Percentiles rank a stretch among this genome's conserved stretches.
Conservation (phyloP, 2,888 invertebrate genomes). For the Euplagia quadripunctaria region DNA sequence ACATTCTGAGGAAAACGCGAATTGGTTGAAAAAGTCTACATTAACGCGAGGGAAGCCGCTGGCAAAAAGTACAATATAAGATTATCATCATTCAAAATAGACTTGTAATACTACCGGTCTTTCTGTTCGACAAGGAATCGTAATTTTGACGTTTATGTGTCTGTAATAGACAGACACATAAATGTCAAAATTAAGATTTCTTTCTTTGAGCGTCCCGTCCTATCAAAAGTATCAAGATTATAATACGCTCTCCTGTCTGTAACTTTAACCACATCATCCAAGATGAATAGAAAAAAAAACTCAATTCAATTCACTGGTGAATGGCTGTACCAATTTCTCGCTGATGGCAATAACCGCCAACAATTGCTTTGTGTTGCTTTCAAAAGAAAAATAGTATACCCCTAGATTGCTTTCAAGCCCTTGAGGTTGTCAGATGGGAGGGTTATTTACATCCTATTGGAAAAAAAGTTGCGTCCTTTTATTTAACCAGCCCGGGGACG, state of each 20-base stretch:
- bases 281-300: constrained; percentile 7
- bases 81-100: too few relatives aligned
- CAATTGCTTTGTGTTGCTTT: constrained; percentile 78
- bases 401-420: constrained; percentile 78
- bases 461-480: constrained; percentile 64
- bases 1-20: too few relatives aligned
- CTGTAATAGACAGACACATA: too few relatives aligned
- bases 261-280: not conserved
- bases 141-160: too few relatives aligned
- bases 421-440: constrained; percentile 73
- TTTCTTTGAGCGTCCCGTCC: not conserved
- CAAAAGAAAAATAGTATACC: constrained; percentile 75
- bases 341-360: constrained; percentile 74
- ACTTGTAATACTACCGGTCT: too few relatives aligned
- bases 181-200: not conserved
- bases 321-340: constrained; percentile 60
- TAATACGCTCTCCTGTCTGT: not conserved
- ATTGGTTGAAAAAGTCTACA: too few relatives aligned
- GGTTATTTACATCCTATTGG: constrained; percentile 76
- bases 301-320: constrained; percentile 6
- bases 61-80: too few relatives aligned
- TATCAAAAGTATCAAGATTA: not conserved
- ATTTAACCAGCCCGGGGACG: constrained; percentile 58
- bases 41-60: too few relatives aligned
- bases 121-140: too few relatives aligned